Conservation (phyloP, 2,888 invertebrate genomes). For the Meta bourneti region DNA sequence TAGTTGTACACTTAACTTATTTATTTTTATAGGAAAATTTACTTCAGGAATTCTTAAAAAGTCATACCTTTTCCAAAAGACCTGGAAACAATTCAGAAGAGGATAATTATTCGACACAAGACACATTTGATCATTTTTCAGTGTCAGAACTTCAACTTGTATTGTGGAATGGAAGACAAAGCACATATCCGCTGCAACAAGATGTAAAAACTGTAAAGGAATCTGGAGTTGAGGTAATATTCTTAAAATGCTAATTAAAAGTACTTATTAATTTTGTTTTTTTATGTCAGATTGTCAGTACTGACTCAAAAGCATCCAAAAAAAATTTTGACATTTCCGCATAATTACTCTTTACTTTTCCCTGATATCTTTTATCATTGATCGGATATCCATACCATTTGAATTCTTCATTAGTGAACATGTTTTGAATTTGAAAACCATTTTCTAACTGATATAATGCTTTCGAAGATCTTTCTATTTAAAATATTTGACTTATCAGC, state of each 20-base stretch:
- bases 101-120: background rate
- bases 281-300: too few species aligned
- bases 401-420: background rate
- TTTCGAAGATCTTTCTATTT: background rate
- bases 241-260: background rate
- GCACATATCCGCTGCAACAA: background rate
- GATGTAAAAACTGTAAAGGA: conserved; percentile 9
- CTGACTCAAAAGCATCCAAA: too few species aligned
- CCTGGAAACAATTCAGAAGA: background rate
- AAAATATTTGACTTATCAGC: background rate
- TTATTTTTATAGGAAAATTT: background rate
- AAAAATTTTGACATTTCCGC: too few species aligned
- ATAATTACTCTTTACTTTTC: too few species aligned
- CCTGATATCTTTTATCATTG: too few species aligned
- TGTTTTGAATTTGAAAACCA: background rate
- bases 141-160: background rate
- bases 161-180: conserved; percentile 4
- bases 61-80: background rate
- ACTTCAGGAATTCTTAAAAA: background rate
- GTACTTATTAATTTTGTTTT: too few species aligned
- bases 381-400: background rate
- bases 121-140: background rate
- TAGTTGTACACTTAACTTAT: background rate
- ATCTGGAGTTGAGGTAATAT: conserved; percentile 33
- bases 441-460: background rate